Percentiles rank a stretch among this genome's conserved stretches.
Conservation (phyloP, 2,888 invertebrate genomes). For the Tinea trinotella region DNA sequence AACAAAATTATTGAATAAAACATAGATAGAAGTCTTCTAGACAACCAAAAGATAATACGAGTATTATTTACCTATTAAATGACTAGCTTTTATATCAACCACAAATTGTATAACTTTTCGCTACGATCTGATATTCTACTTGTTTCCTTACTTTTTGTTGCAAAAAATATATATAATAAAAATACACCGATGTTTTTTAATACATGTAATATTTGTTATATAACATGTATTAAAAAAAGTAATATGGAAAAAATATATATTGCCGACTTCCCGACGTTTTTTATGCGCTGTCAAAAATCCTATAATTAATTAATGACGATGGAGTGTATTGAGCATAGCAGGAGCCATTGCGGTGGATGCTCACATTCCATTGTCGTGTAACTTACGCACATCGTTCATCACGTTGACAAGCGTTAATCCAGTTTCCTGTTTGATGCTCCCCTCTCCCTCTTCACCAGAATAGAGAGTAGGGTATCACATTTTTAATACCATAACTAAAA, state of each 20-base stretch:
- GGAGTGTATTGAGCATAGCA: conserved; percentile 44
- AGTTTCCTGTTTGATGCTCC: conserved; percentile 41
- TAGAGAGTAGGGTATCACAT: conserved; percentile 4
- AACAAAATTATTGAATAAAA: no score
- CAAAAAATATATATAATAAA: no score
- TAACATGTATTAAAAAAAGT: background rate
- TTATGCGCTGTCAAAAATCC: conserved; percentile 24
- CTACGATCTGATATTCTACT: no score
- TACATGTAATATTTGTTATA: no score
- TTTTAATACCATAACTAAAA: no score
- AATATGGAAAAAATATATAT: background rate
- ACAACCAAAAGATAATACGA: no score
- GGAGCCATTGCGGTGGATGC: conserved; percentile 53
- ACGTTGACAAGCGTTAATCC: conserved; percentile 71
- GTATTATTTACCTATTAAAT: no score
- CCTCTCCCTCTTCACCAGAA: conserved; percentile 7
- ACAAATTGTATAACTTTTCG: no score
- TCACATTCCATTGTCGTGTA: conserved; percentile 66
- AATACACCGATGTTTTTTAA: no score
- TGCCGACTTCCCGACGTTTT: conserved; percentile 12
- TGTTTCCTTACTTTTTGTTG: no score
- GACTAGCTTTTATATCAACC: no score
- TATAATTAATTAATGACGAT: conserved; percentile 54
- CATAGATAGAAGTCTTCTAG: no score
- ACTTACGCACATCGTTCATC: conserved; percentile 69